Evolutionary conservation across 2,113 vertebrate species (phyloP), one percentile per base, ranked within the genome.

Genomic region (Phaethon lepturus): DNA sequence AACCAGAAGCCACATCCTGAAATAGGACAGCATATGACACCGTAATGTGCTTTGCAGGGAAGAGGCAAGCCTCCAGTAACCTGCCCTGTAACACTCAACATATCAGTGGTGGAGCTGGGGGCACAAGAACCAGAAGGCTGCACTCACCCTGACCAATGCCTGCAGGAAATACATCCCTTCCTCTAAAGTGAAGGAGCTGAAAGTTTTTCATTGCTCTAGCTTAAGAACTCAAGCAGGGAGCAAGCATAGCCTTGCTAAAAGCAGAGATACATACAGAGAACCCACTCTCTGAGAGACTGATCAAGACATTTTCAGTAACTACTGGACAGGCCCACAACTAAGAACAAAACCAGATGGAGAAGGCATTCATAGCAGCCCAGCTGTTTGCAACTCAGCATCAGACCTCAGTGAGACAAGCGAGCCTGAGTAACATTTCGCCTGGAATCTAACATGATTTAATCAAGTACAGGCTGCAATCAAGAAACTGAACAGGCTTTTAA

Each of bases 11-110:
- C 38, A 58, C 24, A 42, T 3, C 38, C 17, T 74, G 49, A 11
- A 53, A 63, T 0, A 38, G 50, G 29, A 59, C 45, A 60, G 19
- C 1, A 1, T 38, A 66, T 0, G 6, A 44, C 50, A 47, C 29
- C 14, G 7, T 20, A 31, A 68, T 1, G 10, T 44, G 26, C 68
- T 44, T 20, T 3, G 25, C 13, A 53, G 29, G 38, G 33, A 74
- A 79, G 44, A 79, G 49, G 13, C 9, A 47, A 64, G 14, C 38
- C 31, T 92, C 62, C 35, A 82, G 50, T 49, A 76, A 81, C 33
- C 9, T 71, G 38, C 24, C 11, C 42, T 55, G 17, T 50, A 78
- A 60, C 5, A 50, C 11, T 53, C 31, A 25, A 13, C 10, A 2
- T 45, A 53, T 59, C 59, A 62, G 17, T 31, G 13, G 47, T 3